Percentiles rank a stretch among this genome's conserved stretches.
These are phyloP conservation scores for Embiotoca jacksoni DNA, from an alignment of 2,113 vertebrate genomes.

Conservation along the genomic window DNA sequence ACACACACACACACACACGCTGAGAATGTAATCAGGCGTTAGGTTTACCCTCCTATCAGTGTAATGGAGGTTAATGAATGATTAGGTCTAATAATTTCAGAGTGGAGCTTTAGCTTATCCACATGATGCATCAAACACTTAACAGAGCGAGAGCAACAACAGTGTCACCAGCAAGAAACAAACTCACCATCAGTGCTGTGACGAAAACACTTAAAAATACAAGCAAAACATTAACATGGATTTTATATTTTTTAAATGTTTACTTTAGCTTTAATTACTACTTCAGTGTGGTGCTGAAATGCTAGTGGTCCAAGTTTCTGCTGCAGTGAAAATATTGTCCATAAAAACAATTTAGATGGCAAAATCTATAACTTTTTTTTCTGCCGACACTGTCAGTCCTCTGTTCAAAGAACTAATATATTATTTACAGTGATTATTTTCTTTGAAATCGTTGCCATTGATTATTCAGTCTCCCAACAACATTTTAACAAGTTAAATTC, in stretches of 20 bases:
- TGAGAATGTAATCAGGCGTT: constrained; percentile 79
- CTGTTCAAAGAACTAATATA: neutral
- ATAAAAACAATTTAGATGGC: too few species aligned
- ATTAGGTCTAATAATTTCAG: constrained; percentile 82
- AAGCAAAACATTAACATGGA: neutral
- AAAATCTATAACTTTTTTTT: too few species aligned
- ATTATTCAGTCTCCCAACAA: neutral
- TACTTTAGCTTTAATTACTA: too few species aligned
- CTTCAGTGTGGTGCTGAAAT: constrained; percentile 21
- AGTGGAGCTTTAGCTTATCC: constrained; percentile 74
- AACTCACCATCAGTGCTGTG: neutral
- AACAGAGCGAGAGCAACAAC: constrained; percentile 41
- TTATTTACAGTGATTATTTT: neutral
- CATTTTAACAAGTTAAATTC: neutral
- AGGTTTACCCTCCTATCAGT: constrained; percentile 82
- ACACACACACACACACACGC: constrained; percentile 22
- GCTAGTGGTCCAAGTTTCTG: neutral
- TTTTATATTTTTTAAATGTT: neutral
- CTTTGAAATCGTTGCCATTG: too few species aligned
- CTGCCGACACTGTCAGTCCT: too few species aligned
- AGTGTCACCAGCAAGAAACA: constrained; percentile 41
- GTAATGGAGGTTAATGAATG: constrained; percentile 84
- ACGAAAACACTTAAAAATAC: neutral
- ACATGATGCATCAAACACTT: constrained; percentile 66
- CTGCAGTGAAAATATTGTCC: neutral